These are phyloP conservation scores for Nezara viridula DNA, from an alignment of 2,888 invertebrate species.

Conservation along the genomic window DNA sequence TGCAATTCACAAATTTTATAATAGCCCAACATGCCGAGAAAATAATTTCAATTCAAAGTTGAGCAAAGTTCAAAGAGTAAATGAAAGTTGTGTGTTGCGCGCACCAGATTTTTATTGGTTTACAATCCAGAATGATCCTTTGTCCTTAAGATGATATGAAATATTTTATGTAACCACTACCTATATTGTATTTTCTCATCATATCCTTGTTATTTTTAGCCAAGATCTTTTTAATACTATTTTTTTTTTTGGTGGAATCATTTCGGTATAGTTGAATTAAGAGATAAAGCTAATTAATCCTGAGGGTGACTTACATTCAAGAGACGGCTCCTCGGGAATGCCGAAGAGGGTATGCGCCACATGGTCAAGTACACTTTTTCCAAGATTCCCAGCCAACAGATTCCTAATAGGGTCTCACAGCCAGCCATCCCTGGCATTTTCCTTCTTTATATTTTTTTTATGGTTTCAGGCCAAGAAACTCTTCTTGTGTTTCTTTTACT, in stretches of 20 bases:
- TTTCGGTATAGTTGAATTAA: constrained; percentile 15
- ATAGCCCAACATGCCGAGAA: no score
- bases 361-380: constrained; percentile 38
- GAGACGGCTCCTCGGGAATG: background rate
- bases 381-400: constrained; percentile 45
- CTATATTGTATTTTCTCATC: background rate
- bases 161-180: background rate
- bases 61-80: no score
- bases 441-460: constrained; percentile 28
- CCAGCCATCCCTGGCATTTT: background rate
- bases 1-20: no score
- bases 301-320: constrained; percentile 8
- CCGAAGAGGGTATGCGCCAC: background rate
- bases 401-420: constrained; percentile 43
- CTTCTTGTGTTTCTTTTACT: background rate
- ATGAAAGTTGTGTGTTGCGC: no score
- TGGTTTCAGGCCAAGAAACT: background rate
- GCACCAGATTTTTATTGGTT: no score
- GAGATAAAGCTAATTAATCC: constrained; percentile 36
- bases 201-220: no score
- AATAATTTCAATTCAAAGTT: no score
- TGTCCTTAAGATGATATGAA: no score
- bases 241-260: background rate
- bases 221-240: background rate
- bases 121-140: no score